phyloP scores from a whole-genome alignment of 2,113 vertebrate genomes.

The Otocyon megalotis region DNA sequence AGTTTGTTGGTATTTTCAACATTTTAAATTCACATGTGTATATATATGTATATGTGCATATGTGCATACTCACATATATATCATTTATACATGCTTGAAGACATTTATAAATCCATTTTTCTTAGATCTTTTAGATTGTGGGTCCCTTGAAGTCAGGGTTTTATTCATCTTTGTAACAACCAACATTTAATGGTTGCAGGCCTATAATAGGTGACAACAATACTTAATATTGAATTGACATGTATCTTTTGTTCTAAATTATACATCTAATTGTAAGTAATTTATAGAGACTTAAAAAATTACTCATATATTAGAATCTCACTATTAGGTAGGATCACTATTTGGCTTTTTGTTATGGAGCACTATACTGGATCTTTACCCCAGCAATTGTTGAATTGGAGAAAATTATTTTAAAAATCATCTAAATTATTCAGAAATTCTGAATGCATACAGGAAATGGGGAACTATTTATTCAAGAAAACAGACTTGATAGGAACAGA shows the following conservation, averaged over 20 bases:
- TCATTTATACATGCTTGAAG: not conserved
- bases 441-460: not conserved
- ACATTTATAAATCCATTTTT: not conserved
- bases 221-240: not conserved
- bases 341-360: not conserved
- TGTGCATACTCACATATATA: not conserved
- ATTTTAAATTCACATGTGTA: not conserved
- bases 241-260: not conserved
- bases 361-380: not conserved
- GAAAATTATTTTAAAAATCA: not conserved
- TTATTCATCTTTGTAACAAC: not conserved
- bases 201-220: not conserved
- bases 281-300: not conserved
- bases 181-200: not conserved
- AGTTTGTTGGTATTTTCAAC: not conserved
- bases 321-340: not conserved
- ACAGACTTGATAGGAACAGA: not conserved
- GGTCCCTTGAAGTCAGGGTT: not conserved
- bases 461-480: not conserved
- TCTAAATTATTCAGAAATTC: not conserved
- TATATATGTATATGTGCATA: not conserved
- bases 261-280: not conserved
- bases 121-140: not conserved
- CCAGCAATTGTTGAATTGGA: not conserved
- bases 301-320: not conserved